Base-by-base conservation (phyloP, 2,113 vertebrate genomes). In the Osmerus eperlanus region DNA sequence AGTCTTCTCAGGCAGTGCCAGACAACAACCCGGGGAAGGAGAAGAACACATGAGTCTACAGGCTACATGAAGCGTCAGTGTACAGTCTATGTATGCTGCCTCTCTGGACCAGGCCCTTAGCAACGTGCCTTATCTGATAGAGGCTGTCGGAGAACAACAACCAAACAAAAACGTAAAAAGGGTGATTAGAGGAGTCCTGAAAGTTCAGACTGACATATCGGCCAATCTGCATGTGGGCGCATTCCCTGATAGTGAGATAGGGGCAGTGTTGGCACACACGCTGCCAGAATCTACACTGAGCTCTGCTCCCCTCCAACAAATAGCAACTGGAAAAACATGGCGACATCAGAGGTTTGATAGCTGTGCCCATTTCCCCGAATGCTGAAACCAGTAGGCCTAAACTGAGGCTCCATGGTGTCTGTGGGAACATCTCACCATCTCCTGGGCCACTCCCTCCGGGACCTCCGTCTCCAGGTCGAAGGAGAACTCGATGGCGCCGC, bases 401-500 rank as follows among this genome's bases (percentile, higher is more conserved):
- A 11, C 8, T 47, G 41, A 47, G 41, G 9, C 5, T 47, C 2
- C 9, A 47, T 1, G 41, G 41, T 11, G 9, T 12, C 41, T 11
- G 9, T 47, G 11, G 32, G 12, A 47, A n/a, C n/a, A 13, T 19
- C 64, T 82, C 91, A 98, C 96, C 96, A 98, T 98, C 90, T 98
- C 96, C 90, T 97, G 96, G 19, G 95, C 96, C 85, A 98, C 95
- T 68, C 94, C 93, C 16, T 98, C 96, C 13, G 96, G 95, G 8
- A 95, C 93, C 86, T 98, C 96, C 83, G 94, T 96, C 82, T 96
- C 94, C 85, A 98, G 87, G 84, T 98, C 95, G 74, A 97, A 98
- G 72, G 92, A 93, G 85, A 98, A 98, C 87, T 98, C 96, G 70
- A 98, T 98, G 90, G 96, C 96, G 69, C 95, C 96, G 13, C 92